A percentile compares a stretch with the other conserved stretches of the same genome.
Evolutionary conservation across 2,113 vertebrate genomes (phyloP).

Genomic region (Mus spicilegus): DNA sequence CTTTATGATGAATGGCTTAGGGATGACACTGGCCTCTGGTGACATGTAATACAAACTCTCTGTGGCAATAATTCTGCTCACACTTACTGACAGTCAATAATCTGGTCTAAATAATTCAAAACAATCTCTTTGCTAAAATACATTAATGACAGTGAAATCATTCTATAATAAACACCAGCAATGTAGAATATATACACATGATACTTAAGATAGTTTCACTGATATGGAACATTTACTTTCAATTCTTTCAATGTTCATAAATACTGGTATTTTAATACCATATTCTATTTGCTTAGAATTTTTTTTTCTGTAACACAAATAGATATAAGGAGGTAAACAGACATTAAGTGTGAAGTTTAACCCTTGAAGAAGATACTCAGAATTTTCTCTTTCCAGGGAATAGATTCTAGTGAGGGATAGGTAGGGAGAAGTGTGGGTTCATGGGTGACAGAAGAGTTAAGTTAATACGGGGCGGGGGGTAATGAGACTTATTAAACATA

Average conservation of each 20-base stretch:
- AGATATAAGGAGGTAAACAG: neutral
- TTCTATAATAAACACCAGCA: neutral
- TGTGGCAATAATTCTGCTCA: conserved; percentile 12
- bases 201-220: neutral
- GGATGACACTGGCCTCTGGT: conserved; percentile 13
- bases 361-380: neutral
- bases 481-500: neutral
- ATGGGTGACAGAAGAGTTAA: neutral
- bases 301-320: neutral
- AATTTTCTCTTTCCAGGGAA: neutral
- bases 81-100: conserved; percentile 26
- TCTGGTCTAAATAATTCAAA: neutral
- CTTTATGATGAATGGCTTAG: conserved; percentile 70
- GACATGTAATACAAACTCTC: neutral
- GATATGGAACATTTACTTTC: neutral
- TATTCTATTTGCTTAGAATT: neutral
- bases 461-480: no score
- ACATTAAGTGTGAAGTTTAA: neutral
- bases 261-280: neutral
- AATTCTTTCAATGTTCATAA: conserved; percentile 8
- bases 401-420: neutral
- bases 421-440: neutral
- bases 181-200: neutral
- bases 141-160: conserved; percentile 19
- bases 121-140: neutral